Conservation (phyloP, 2,113 vertebrate species). For the Nansenia antarctica region DNA sequence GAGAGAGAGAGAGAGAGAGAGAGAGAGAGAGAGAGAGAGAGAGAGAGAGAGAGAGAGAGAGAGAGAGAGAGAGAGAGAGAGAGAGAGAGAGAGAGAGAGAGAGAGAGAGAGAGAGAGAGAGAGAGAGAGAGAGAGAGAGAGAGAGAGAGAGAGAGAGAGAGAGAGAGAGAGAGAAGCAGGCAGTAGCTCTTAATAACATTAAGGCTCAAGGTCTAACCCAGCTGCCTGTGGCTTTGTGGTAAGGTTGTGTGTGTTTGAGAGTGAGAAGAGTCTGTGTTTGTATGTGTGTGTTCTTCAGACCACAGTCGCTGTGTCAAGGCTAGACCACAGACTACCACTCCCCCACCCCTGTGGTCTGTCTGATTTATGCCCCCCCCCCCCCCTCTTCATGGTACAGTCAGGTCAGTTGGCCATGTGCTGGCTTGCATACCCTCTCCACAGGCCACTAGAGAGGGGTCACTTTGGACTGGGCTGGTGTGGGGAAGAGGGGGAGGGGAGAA, state of each 20-base stretch:
- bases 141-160: constrained; percentile 9
- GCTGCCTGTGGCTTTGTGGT: constrained; percentile 27
- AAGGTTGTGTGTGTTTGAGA: constrained; percentile 13
- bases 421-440: constrained; percentile 13
- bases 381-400: constrained; percentile 8
- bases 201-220: constrained; percentile 35
- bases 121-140: not conserved
- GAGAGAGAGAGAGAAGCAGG: not conserved
- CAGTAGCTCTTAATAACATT: constrained; percentile 36
- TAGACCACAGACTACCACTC: not conserved
- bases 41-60: no score
- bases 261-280: constrained; percentile 7
- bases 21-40: not conserved
- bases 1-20: not conserved
- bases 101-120: constrained; percentile 1
- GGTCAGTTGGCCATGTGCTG: constrained; percentile 37
- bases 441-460: constrained; percentile 29
- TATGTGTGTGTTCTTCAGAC: not conserved
- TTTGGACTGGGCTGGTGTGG: constrained; percentile 16
- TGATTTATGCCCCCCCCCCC: not conserved
- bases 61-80: not conserved
- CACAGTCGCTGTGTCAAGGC: not conserved
- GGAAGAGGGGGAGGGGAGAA: not conserved
- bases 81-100: constrained; percentile 14
- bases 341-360: constrained; percentile 3